A percentile compares a stretch with the other conserved stretches of the same genome.
These are phyloP conservation scores for Luperina nickerlii DNA, from an alignment of 2,888 invertebrate genomes.

Conservation along the genomic window DNA sequence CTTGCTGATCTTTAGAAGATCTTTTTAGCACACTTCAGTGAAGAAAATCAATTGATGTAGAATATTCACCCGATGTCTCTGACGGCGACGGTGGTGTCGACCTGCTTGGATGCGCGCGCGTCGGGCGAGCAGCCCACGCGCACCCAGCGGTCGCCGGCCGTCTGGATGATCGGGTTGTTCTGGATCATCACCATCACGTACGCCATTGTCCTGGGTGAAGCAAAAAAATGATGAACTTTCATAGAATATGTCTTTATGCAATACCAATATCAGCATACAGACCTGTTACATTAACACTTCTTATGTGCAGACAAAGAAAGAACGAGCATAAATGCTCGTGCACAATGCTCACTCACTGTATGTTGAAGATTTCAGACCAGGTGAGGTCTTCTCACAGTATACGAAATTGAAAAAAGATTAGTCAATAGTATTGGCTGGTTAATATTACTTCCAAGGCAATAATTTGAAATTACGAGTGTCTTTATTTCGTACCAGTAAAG, in stretches of 20 bases:
- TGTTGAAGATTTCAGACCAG: not conserved
- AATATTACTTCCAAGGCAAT: not conserved
- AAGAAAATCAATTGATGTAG: not conserved
- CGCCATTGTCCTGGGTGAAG: slow-evolving; percentile 92
- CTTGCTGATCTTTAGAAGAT: not conserved
- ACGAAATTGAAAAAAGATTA: not conserved
- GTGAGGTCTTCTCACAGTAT: not conserved
- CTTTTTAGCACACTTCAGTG: not conserved
- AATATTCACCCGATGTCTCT: slow-evolving; percentile 82
- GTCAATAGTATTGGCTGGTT: not conserved
- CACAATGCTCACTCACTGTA: not conserved
- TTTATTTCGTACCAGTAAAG: not conserved
- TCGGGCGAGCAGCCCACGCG: slow-evolving; percentile 94
- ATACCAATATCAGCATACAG: not conserved
- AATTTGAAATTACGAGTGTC: not conserved
- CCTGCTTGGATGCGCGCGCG: slow-evolving; percentile 75
- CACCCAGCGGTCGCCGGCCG: slow-evolving; percentile 95
- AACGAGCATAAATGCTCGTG: not conserved
- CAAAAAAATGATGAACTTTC: not conserved
- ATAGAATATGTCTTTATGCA: not conserved
- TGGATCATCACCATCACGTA: slow-evolving; percentile 95
- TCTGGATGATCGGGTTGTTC: slow-evolving; percentile 95
- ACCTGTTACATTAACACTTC: not conserved
- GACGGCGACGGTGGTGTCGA: slow-evolving; percentile 87
- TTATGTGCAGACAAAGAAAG: not conserved